Base-by-base conservation (phyloP, 2,113 vertebrate species). In the Conger conger region DNA sequence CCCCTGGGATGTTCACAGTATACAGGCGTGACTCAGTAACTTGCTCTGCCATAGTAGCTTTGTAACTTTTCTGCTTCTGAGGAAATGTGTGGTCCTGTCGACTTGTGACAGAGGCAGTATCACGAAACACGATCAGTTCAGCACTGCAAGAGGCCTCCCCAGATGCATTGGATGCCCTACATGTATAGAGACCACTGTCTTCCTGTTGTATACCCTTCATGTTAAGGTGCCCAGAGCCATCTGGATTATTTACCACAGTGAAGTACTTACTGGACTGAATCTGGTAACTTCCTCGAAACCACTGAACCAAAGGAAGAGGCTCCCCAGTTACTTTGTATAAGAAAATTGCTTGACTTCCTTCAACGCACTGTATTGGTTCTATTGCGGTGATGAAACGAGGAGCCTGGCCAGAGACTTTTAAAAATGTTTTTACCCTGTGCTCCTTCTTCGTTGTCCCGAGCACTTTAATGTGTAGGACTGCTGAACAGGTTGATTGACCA, bases 211-310 rank as follows among this genome's bases (percentile, higher is more conserved):
- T 94, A 13, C 91, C 87, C 35, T 88, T 88, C 57, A 97, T 92
- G 0, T 91, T 94, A 33, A 99, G 90, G 4, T 92, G 96, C 2
- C 98, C 98, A 0, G 94, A 97, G 4, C 97, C 96, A 0, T 96
- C 95, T 0, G 93, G 83, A 35, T 93, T 94, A 63, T 93, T 93
- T 84, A 93, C 91, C 33, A 96, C 82, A 79, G 94, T 91, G 53
- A 3, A 93, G 81, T 82, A 90, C 0, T 83, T 91, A 50, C 86
- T 91, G 0, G 95, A 90, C 82, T 91, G 91, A 85, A 98, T 91
- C 40, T 88, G 93, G 76, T 91, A 78, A 0, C 87, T 92, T 8
- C 93, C 96, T 82, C 91, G 97, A 91, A 96, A 96, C 97, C 97
- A 97, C 27, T 91, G 92, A 38, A 98, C 89, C 0, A 90, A 85